Conservation (phyloP, 2,113 vertebrate species). For the human (Homo sapiens) region DNA sequence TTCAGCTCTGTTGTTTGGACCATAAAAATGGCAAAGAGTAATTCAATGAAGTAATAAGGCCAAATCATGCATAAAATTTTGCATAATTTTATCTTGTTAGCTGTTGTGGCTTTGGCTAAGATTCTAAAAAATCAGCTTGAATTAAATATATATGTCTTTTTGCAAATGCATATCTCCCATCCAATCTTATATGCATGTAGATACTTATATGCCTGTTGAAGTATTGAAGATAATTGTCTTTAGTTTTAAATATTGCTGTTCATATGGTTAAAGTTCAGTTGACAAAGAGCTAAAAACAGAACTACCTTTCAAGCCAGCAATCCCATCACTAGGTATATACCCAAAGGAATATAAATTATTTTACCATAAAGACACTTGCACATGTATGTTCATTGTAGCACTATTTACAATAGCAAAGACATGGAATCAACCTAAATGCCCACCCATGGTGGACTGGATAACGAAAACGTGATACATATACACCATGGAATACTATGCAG, state of each 20-base stretch:
- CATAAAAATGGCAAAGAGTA: conserved; percentile 26
- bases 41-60: background rate
- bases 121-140: background rate
- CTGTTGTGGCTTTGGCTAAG: background rate
- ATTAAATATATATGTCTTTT: conserved; percentile 13
- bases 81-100: background rate
- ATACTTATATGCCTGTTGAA: background rate
- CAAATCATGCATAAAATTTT: background rate
- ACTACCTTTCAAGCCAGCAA: too few species aligned
- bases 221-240: background rate
- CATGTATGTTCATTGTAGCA: too few species aligned
- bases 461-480: too few species aligned
- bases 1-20: background rate
- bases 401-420: too few species aligned
- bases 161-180: background rate
- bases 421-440: too few species aligned
- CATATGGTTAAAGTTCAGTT: background rate
- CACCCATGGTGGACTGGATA: too few species aligned
- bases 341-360: too few species aligned
- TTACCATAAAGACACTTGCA: too few species aligned
- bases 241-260: background rate
- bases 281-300: background rate
- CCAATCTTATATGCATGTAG: background rate
- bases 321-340: too few species aligned
- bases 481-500: too few species aligned